Conservation (phyloP, 2,113 vertebrate genomes). For the Cyanoramphus novaezelandiae region DNA sequence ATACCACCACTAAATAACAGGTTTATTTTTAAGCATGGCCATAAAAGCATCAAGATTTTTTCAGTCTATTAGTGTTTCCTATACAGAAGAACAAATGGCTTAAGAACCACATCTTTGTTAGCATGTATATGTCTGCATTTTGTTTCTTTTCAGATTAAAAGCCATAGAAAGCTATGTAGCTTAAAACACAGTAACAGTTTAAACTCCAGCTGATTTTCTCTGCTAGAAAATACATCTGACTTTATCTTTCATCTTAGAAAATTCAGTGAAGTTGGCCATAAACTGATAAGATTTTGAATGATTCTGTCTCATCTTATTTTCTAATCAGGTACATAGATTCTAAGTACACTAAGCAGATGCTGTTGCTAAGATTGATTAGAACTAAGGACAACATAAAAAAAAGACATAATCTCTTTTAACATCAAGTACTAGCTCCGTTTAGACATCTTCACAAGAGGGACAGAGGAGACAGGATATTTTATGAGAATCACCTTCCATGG, state of each 20-base stretch:
- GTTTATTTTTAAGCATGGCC: background rate
- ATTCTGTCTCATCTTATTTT: background rate
- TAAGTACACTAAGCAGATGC: background rate
- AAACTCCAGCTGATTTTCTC: background rate
- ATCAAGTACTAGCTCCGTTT: background rate
- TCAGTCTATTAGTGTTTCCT: background rate
- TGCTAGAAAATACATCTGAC: background rate
- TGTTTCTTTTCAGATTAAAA: background rate
- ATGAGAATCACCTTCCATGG: background rate
- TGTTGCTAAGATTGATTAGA: constrained; percentile 5
- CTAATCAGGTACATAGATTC: background rate
- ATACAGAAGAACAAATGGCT: background rate
- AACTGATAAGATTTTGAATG: background rate
- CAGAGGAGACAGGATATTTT: background rate
- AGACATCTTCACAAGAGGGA: background rate
- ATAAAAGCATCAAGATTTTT: background rate
- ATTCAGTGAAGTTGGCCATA: background rate
- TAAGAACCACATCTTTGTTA: background rate
- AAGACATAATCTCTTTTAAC: background rate
- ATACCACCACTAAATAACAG: background rate
- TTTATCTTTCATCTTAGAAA: constrained; percentile 31
- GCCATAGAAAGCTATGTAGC: background rate
- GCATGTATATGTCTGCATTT: background rate
- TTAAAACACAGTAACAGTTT: background rate
- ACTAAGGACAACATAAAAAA: background rate